These are phyloP conservation scores for Drosophila suboccidentalis DNA, from an alignment of 2,888 invertebrate genomes.

Conservation along the genomic window DNA sequence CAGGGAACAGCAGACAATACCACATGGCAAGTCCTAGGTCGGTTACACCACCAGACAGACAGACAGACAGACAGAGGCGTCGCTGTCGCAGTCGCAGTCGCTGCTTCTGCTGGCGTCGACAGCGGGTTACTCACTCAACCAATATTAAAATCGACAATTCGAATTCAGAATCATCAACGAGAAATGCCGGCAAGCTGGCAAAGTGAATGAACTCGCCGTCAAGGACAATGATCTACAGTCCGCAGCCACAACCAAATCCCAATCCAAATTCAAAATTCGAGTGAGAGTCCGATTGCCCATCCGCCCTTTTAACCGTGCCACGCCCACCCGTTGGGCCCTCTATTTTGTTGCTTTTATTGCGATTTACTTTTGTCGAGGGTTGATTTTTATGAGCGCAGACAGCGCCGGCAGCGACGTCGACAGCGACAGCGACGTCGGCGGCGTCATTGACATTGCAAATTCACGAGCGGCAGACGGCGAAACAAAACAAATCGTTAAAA, in stretches of 20 bases:
- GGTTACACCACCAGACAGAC: constrained; percentile 76
- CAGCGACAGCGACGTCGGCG: constrained; percentile 34
- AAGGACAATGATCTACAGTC: constrained; percentile 83
- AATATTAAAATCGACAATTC: constrained; percentile 75
- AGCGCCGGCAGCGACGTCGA: constrained; percentile 17
- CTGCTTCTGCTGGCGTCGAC: constrained; percentile 16
- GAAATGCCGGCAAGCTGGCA: constrained; percentile 43
- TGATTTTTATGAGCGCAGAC: constrained; percentile 74
- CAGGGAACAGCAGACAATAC: constrained; percentile 74
- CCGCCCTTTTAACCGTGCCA: constrained; percentile 8
- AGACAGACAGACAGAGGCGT: constrained; percentile 15
- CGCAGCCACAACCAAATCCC: constrained; percentile 7
- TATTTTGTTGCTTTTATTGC: constrained; percentile 66
- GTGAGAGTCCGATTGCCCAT: constrained; percentile 14
- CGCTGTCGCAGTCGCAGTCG: constrained; percentile 7
- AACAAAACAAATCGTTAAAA: constrained; percentile 80
- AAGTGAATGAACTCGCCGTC: constrained; percentile 83
- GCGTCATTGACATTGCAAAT: constrained; percentile 78
- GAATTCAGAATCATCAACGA: constrained; percentile 72
- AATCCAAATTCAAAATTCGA: constrained; percentile 3
- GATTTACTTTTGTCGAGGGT: constrained; percentile 74
- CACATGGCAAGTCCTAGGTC: constrained; percentile 84
- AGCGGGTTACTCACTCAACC: constrained; percentile 57
- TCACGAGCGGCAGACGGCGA: constrained; percentile 59
- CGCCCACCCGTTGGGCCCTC: constrained; percentile 27